Evolutionary conservation across 2,888 invertebrate species (phyloP), one percentile per base, ranked within the genome.

Genomic region (Gortyna flavago): DNA sequence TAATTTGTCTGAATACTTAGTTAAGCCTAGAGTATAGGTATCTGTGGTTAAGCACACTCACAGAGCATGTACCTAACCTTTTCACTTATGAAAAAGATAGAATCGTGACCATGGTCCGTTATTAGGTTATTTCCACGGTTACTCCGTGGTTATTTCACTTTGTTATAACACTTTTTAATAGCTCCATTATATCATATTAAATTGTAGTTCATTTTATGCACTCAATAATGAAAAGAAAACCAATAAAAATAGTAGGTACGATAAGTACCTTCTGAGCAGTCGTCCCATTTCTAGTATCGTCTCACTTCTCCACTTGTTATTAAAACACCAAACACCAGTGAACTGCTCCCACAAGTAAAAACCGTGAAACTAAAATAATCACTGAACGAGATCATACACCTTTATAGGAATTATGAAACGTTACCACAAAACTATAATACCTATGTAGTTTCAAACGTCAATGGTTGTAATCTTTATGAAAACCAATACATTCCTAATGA

Each of bases 401-500:
- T 80, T 1, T 41, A 69, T 16, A 69, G 1, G n/a, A 65, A 18
- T 44, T 25, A 65, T 32, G 2, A 66, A 66, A 66, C 18, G 8
- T 57, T 48, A 29, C 21, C n/a, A n/a, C 16, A 18, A 61, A 54
- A 44, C 41, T 35, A 18, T 44, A 29, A 11, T 61, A 82, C 48
- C 61, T 59, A 82, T 54, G 64, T 54, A 66, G 68, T 64, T 61
- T 35, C 16, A 51, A 76, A 54, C 72, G 72, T 72, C 61, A 59
- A 61, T 18, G n/a, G n/a, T 35, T 59, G 73, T 75, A 65, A 82
- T 84, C 67, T 69, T 54, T 44, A 51, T 32, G 57, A 77, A 74
- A 85, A 68, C 44, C 68, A 78, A 66, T 77, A 67, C 76, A 54
- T 75, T 73, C 61, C 38, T 67, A 80, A 74, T 69, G 72, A n/a